Conservation (phyloP, 92 coral and sea anemone species). For the Epizoanthus rinbou region DNA sequence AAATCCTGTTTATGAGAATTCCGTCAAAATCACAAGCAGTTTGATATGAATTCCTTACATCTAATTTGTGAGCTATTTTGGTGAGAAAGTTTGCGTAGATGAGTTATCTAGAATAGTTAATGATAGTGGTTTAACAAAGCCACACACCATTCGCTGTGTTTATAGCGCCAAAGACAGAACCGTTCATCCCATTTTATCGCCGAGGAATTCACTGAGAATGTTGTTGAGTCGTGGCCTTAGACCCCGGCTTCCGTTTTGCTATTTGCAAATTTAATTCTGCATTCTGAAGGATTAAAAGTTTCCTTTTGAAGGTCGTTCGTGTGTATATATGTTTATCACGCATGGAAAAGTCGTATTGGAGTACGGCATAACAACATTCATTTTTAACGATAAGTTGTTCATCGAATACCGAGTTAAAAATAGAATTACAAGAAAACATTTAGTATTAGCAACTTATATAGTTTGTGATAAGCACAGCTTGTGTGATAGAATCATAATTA, state of each 20-base stretch:
- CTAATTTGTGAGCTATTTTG: constrained; percentile 30
- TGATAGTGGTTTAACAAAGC: constrained; percentile 17
- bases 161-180: constrained; percentile 10
- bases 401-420: constrained; percentile 5
- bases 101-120: neutral
- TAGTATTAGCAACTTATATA: neutral
- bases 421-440: constrained; percentile 12
- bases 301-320: neutral
- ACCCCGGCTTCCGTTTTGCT: constrained; percentile 39
- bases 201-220: constrained; percentile 45
- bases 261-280: constrained; percentile 9
- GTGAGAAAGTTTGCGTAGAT: constrained; percentile 9
- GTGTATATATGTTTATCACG: constrained; percentile 18
- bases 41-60: constrained; percentile 31
- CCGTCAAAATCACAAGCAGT: constrained; percentile 36
- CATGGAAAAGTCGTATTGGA: constrained; percentile 11
- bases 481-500: constrained; percentile 18
- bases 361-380: constrained; percentile 62
- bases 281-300: constrained; percentile 36
- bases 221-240: constrained; percentile 30
- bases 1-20: constrained; percentile 39
- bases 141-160: constrained; percentile 1
- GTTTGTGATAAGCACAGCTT: constrained; percentile 21
- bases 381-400: constrained; percentile 75
- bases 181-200: constrained; percentile 25